A percentile compares a stretch with the other conserved stretches of the same genome.
These are phyloP conservation scores for Rhinolophus ferrumequinum DNA, from an alignment of 2,113 vertebrate genomes.

Conservation along the genomic window DNA sequence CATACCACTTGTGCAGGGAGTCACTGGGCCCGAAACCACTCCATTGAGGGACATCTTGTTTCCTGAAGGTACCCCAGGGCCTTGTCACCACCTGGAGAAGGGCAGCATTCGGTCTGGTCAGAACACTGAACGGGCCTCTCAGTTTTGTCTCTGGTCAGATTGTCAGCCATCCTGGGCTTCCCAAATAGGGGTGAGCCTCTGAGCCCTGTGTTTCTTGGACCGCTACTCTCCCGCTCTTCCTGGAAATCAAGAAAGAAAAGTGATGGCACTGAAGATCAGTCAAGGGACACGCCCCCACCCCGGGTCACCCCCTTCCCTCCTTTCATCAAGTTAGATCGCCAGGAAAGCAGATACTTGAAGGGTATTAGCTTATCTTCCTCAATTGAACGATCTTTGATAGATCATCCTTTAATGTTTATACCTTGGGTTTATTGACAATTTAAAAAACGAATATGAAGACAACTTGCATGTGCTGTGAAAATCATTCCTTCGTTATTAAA, in stretches of 20 bases:
- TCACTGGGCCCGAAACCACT: neutral
- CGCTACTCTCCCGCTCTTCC: neutral
- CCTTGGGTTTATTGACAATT: neutral
- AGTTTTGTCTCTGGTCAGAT: neutral
- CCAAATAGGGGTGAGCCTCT: fast-evolving
- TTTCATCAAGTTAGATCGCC: neutral
- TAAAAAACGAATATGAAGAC: neutral
- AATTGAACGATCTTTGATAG: neutral
- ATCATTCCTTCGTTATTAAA: neutral
- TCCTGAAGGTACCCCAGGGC: neutral
- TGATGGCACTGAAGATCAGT: neutral
- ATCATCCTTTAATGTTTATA: neutral
- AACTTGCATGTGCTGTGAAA: neutral
- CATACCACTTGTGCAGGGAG: neutral
- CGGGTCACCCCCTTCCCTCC: fast-evolving
- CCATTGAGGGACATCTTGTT: neutral
- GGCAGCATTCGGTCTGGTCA: neutral
- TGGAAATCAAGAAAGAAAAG: neutral
- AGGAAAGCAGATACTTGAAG: neutral
- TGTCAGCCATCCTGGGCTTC: neutral
- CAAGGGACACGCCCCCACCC: neutral
- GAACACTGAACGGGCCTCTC: neutral
- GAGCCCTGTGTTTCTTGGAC: neutral
- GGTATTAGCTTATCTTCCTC: neutral
- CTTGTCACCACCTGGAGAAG: neutral